Evolutionary conservation across 1,140 invertebrate species (phyloP).

Genomic region (Gryon sp.): DNA sequence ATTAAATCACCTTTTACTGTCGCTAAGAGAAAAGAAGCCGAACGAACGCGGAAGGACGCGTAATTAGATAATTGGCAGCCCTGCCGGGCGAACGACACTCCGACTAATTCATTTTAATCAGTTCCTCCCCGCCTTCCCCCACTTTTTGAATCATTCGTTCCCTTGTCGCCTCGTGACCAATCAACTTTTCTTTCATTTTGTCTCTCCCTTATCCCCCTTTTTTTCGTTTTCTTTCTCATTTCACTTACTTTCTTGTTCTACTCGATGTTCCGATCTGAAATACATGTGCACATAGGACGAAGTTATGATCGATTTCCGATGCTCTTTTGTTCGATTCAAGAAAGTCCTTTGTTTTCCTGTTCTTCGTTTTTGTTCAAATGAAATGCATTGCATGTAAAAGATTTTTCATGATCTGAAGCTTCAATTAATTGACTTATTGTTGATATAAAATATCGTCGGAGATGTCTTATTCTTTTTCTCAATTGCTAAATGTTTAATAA

Average conservation of each 20-base stretch:
- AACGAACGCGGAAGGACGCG: constrained; percentile 48
- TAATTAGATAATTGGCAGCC: constrained; percentile 74
- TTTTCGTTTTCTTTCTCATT: no score
- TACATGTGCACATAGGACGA: constrained; percentile 3
- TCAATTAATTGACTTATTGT: no score
- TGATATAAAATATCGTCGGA: no score
- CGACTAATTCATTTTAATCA: constrained; percentile 71
- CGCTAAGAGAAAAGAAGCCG: constrained; percentile 62
- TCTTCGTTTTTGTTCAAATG: not conserved
- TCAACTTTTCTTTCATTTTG: no score
- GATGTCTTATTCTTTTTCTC: no score
- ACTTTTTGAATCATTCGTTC: no score
- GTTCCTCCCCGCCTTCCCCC: constrained; percentile 24
- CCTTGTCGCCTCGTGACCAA: no score
- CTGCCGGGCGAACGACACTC: constrained; percentile 52
- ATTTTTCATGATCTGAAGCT: no score
- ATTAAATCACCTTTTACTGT: constrained; percentile 70
- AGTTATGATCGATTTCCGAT: constrained; percentile 52
- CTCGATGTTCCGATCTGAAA: not conserved
- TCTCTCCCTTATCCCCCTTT: no score
- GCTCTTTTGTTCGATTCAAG: constrained; percentile 34
- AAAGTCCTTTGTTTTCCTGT: constrained; percentile 10
- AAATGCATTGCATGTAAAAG: constrained; percentile 19
- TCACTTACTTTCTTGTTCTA: no score
- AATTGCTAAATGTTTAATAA: no score